A percentile compares a stretch with the other conserved stretches of the same genome.
These are phyloP conservation scores for Drosophila sp. DNA, from an alignment of 1,140 invertebrate species.

Conservation along the genomic window DNA sequence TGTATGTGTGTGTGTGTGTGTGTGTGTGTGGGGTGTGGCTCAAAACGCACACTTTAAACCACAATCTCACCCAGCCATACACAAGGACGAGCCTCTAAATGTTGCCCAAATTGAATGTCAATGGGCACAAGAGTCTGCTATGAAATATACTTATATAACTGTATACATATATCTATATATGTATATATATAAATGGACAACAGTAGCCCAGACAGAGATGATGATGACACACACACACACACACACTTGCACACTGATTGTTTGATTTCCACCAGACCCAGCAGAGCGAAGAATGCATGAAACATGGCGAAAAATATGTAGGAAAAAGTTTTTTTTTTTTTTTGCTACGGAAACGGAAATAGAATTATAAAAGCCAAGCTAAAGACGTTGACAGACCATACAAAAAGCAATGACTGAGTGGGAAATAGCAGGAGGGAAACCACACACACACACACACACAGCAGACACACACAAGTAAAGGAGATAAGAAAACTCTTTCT, in stretches of 20 bases:
- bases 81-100: conserved; percentile 35
- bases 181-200: conserved; percentile 15
- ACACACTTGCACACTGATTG: conserved; percentile 35
- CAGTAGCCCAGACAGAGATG: conserved; percentile 40
- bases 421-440: conserved; percentile 11
- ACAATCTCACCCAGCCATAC: conserved; percentile 32
- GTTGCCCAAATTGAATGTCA: conserved; percentile 64
- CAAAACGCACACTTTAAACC: conserved; percentile 39
- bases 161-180: not conserved
- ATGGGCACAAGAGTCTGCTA: conserved; percentile 55
- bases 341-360: conserved; percentile 67
- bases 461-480: conserved; percentile 20
- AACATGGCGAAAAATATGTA: conserved; percentile 56
- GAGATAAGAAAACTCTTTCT: conserved; percentile 10
- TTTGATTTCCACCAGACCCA: conserved; percentile 54
- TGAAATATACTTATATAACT: conserved; percentile 29
- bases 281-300: conserved; percentile 49
- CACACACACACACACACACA: conserved; percentile 28
- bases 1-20: not conserved
- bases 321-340: conserved; percentile 34
- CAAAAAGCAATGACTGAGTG: conserved; percentile 46
- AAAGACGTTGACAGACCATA: conserved; percentile 66
- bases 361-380: conserved; percentile 74
- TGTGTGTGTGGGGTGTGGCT: not conserved
- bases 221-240: conserved; percentile 37